Evolutionary conservation across 2,113 vertebrate genomes (phyloP), one percentile per base, ranked within the genome.

Genomic region (Nanorana parkeri): DNA sequence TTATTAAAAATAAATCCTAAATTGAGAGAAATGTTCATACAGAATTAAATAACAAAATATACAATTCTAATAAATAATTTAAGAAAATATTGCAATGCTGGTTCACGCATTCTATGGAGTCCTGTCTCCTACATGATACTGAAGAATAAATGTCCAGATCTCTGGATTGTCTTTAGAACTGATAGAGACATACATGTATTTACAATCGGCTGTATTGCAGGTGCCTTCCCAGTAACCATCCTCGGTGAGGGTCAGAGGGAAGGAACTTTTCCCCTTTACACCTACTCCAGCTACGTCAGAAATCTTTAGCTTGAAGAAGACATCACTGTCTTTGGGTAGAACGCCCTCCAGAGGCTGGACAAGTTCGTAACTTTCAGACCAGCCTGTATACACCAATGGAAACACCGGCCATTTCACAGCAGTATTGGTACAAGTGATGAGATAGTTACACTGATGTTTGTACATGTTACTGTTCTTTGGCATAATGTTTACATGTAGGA

Each of bases 181-280:
- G 17, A 84, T 19, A 6, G 26, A 65, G n/a, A 89, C 81, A 47
- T 23, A 77, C 19, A 89, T 77, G 19, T 85, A 79, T 21, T 41
- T 73, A 63, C 66, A 56, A 15, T 71, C 60, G 0, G 19, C 55
- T 6, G 84, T 89, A 52, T 41, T 76, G 65, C 79, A 87, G 16
- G 17, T 65, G 6, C 88, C 88, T 56, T 82, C 85, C 88, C 88
- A 89, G 67, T 84, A 87, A 4, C 86, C 87, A 13, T 80, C 55
- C 3, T 73, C 11, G n/a, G 7, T 68, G 15, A 85, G 80, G 23
- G 24, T 61, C 72, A 89, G 63, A 1, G 58, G 71, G 16, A 68
- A 64, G 17, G 65, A 47, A 7, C 54, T 58, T 23, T 68, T 77
- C 1, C 84, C 81, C 23, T 80, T n/a, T 17, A 87, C 76, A 17